A percentile compares a stretch with the other conserved stretches of the same genome.
These are phyloP conservation scores for Scartelaos histophorus DNA, from an alignment of 2,113 vertebrate genomes.

Conservation along the genomic window DNA sequence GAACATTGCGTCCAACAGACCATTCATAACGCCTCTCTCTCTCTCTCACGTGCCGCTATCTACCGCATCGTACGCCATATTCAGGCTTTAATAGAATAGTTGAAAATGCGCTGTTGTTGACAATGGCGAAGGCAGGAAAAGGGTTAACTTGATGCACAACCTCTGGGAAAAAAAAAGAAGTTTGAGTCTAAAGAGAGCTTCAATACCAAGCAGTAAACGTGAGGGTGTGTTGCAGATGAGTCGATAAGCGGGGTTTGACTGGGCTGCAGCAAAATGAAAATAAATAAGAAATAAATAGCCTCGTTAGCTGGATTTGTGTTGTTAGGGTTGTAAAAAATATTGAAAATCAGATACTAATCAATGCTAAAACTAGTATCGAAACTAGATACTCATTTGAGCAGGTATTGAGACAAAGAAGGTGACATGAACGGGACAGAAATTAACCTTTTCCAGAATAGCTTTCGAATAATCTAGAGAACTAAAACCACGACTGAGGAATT, in stretches of 20 bases:
- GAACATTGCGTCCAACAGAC: constrained; percentile 58
- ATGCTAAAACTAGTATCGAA: no score
- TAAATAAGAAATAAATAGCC: neutral
- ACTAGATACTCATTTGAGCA: no score
- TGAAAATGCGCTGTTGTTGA: constrained; percentile 44
- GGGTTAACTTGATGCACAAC: constrained; percentile 8
- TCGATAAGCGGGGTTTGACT: neutral
- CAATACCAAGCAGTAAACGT: neutral
- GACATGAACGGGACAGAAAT: no score
- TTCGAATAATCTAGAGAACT: no score
- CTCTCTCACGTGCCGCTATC: constrained; percentile 39
- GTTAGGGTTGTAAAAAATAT: no score
- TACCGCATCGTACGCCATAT: constrained; percentile 25
- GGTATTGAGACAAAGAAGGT: no score
- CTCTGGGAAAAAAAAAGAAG: constrained; percentile 5
- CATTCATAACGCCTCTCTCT: constrained; percentile 42
- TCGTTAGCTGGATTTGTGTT: no score
- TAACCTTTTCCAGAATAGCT: no score
- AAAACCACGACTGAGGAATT: no score
- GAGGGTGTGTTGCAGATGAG: neutral
- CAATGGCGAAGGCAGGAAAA: constrained; percentile 13
- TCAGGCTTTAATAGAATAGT: constrained; percentile 49
- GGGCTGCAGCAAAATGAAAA: neutral
- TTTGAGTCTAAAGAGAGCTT: neutral
- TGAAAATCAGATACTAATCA: no score